phyloP scores from a whole-genome alignment of 2,888 invertebrate genomes.

The Hyposoter didymator region DNA sequence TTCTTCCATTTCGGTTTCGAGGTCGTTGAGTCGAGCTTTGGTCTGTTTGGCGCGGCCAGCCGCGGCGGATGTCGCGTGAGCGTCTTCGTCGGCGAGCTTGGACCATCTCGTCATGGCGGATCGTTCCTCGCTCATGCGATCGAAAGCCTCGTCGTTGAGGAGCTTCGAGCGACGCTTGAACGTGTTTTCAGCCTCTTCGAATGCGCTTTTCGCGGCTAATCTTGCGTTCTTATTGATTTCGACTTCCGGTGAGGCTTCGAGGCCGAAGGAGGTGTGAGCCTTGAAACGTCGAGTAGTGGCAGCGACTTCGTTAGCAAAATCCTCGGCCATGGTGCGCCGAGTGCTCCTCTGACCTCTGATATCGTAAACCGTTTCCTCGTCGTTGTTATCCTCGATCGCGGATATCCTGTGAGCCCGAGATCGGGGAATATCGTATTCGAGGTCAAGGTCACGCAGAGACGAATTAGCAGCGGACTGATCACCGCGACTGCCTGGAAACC shows the following conservation, averaged over 20 bases:
- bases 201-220: conserved; percentile 73
- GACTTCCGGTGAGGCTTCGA: conserved; percentile 84
- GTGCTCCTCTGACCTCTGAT: conserved; percentile 85
- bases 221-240: conserved; percentile 70
- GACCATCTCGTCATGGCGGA: conserved; percentile 88
- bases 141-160: conserved; percentile 79
- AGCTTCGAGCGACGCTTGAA: conserved; percentile 84
- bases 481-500: conserved; percentile 81
- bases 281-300: conserved; percentile 85
- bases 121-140: conserved; percentile 83
- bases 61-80: conserved; percentile 82
- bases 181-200: conserved; percentile 86
- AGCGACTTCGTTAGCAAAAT: conserved; percentile 84
- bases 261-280: conserved; percentile 85
- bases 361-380: conserved; percentile 88
- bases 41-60: conserved; percentile 88
- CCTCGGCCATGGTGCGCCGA: conserved; percentile 79
- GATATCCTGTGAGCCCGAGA: conserved; percentile 71
- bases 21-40: conserved; percentile 89
- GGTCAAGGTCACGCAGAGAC: conserved; percentile 80
- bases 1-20: conserved; percentile 91
- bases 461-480: conserved; percentile 81
- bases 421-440: conserved; percentile 76
- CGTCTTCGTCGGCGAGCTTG: conserved; percentile 84
- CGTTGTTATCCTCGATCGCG: conserved; percentile 82